Conservation (phyloP, 2,113 vertebrate species). For the Octodon degus region DNA sequence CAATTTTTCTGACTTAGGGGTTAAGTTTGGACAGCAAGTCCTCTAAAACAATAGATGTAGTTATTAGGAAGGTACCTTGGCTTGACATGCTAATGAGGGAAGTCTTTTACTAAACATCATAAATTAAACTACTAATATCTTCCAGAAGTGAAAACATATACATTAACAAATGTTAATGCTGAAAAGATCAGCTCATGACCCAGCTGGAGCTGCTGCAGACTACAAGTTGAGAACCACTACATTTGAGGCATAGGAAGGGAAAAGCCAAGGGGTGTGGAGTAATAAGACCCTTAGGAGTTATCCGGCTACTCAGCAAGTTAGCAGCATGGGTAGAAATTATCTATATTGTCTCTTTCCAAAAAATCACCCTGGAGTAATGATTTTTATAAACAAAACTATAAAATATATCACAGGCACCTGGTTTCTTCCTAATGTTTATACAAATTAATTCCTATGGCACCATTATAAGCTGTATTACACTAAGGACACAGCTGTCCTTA, state of each 20-base stretch:
- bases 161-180: conserved; percentile 53
- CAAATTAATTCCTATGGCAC: conserved; percentile 43
- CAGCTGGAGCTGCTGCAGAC: conserved; percentile 16
- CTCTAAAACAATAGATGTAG: conserved; percentile 22
- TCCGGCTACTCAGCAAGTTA: neutral
- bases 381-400: conserved; percentile 53
- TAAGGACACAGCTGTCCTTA: neutral
- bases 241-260: neutral
- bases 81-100: conserved; percentile 20
- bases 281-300: conserved; percentile 4
- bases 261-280: neutral
- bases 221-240: neutral
- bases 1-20: neutral
- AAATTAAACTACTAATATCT: conserved; percentile 58
- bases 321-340: conserved; percentile 28
- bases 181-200: conserved; percentile 22
- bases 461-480: neutral
- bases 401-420: conserved; percentile 4
- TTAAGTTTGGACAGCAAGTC: neutral
- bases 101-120: conserved; percentile 54
- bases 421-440: conserved; percentile 52
- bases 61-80: conserved; percentile 14
- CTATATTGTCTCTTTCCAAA: conserved; percentile 40
- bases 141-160: conserved; percentile 43
- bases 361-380: conserved; percentile 43